Evolutionary conservation across 53 echinoderm and acorn worm genomes (phyloP).

Genomic region (Zoroaster sp.): DNA sequence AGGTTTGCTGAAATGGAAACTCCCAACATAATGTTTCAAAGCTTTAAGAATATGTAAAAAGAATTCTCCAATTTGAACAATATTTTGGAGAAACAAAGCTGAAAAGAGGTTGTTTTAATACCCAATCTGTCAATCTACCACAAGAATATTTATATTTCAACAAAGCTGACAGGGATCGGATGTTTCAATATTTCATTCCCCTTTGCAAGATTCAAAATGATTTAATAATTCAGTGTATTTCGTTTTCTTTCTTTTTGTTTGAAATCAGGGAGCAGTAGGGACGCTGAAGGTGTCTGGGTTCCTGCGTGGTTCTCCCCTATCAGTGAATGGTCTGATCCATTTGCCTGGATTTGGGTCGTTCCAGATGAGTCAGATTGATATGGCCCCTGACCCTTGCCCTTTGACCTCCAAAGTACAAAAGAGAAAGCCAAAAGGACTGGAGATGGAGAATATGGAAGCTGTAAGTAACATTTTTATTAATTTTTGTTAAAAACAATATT

Average conservation of each 20-base stretch:
- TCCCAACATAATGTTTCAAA: no score
- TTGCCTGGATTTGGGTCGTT: constrained; percentile 90
- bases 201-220: neutral
- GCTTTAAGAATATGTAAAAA: no score
- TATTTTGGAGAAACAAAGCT: no score
- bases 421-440: constrained; percentile 5
- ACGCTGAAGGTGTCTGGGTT: constrained; percentile 92
- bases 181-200: no score
- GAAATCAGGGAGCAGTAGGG: constrained; percentile 68
- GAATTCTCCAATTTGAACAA: no score
- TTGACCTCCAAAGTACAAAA: constrained; percentile 55
- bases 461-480: constrained; percentile 36
- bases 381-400: constrained; percentile 92
- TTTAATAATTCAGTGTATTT: neutral
- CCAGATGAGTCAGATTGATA: constrained; percentile 91
- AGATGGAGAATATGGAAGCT: constrained; percentile 63
- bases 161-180: no score
- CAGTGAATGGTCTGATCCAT: constrained; percentile 90
- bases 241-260: neutral
- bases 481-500: no score
- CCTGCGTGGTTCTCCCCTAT: constrained; percentile 76
- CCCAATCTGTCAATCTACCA: no score
- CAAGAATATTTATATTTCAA: no score
- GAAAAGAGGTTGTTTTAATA: no score
- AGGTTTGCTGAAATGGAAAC: no score